Base-by-base conservation (phyloP, 2,113 vertebrate species). In the Gnathonemus echidnorhynchus region DNA sequence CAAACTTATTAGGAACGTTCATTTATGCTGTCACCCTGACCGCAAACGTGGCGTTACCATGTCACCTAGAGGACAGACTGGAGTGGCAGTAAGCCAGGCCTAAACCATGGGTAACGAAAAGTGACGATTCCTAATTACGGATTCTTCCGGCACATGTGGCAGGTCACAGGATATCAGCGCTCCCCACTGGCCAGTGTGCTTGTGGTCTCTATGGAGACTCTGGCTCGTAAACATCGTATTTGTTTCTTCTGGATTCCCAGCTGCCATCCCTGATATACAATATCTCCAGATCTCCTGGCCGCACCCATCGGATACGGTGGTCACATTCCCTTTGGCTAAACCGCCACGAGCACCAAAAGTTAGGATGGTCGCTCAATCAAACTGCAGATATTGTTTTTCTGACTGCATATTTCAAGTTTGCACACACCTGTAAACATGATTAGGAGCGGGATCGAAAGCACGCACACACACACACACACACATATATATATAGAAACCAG, bases 361-460 rank as follows among this genome's bases (percentile, higher is more conserved):
- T 49, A 46, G 2, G 9, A 58, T 10, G 24, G 10, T 24, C 31
- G 24, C 50, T 50, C 27, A 53, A 50, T 31, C 19, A 70, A 87
- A 24, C 84, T 9, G 27, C 52, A 11, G 5, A 53, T 48, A 7
- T 62, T 48, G 21, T 27, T 49, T 66, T 19, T 42, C 74, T 80
- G 35, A 88, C 87, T 88, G 35, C 50, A 90, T 56, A 88, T 83
- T 90, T 90, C 90, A 90, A 88, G 90, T 62, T 85, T 90, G 50
- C 49, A 85, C 74, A 24, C n/a, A 46, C 46, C 39, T 88, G 87
- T 88, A 90, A 88, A 88, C 70, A 85, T 80, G 35, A 27, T 53
- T 27, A 21, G 24, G 27, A 31, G n/a, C 42, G 5, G 9, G 35
- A 45, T 66, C 17, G 21, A 66, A 21, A 56, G 24, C 21, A 9